Evolutionary conservation across 2,888 invertebrate species (phyloP).

Genomic region (Mesoligia furuncula): DNA sequence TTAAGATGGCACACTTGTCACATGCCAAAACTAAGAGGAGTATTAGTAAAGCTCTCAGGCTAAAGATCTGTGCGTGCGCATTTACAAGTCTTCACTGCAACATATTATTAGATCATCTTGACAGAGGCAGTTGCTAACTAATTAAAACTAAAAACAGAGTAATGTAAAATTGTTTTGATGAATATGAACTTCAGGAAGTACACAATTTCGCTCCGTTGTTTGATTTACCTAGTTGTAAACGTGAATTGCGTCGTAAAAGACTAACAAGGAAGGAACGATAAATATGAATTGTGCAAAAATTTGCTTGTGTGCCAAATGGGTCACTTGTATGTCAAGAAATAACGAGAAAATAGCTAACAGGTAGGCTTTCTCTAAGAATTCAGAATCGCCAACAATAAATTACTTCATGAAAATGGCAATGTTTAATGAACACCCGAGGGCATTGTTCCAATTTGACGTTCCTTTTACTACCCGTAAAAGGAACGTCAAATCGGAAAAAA

Average conservation of each 20-base stretch:
- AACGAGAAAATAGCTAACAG: constrained; percentile 73
- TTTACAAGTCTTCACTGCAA: constrained; percentile 67
- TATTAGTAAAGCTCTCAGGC: constrained; percentile 60
- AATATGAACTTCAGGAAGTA: constrained; percentile 31
- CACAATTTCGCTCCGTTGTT: constrained; percentile 27
- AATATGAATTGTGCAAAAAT: constrained; percentile 71
- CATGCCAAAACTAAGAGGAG: constrained; percentile 64
- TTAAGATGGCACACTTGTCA: constrained; percentile 62
- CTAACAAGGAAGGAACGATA: constrained; percentile 73
- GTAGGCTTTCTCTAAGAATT: constrained; percentile 69
- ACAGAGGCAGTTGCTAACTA: constrained; percentile 67
- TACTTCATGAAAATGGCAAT: constrained; percentile 53
- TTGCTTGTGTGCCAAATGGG: constrained; percentile 84
- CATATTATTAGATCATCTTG: constrained; percentile 68
- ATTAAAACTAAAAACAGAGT: constrained; percentile 70
- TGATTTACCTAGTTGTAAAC: constrained; percentile 46
- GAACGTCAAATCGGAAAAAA: too few species aligned
- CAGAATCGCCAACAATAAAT: constrained; percentile 62
- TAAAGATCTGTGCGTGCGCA: constrained; percentile 63
- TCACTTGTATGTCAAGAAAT: constrained; percentile 81
- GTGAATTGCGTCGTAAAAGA: constrained; percentile 52
- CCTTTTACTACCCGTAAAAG: too few species aligned
- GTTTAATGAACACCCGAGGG: constrained; percentile 37
- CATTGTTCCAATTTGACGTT: constrained; percentile 36
- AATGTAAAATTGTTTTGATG: constrained; percentile 44